Evolutionary conservation across 2,888 invertebrate genomes (phyloP), one percentile per base, ranked within the genome.

Genomic region (Erebia ligea): DNA sequence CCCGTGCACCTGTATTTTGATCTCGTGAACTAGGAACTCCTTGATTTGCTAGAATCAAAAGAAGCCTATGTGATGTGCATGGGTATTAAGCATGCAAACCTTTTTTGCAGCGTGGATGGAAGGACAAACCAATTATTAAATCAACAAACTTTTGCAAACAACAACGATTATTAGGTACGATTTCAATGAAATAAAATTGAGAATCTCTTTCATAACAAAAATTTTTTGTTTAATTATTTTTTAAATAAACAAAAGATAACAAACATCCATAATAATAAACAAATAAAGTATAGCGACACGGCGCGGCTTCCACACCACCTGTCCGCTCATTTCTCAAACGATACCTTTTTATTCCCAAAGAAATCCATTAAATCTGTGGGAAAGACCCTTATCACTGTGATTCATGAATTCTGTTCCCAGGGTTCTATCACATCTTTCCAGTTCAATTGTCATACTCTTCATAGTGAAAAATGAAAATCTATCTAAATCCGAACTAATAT

Each of bases 321-420:
- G 42, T 6, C 13, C 9, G 21, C 15, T 62, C 21, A 11, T 62
- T 48, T 62, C 34, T 59, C 17, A 42, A 21, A 62, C 19, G 62
- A 21, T 45, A 21, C 45, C 48, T 62, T 48, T 62, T 62, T 62
- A 62, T 48, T 21, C 62, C 62, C 62, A 48, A 62, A 21, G 62
- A 48, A 62, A 62, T 21, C 62, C 62, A 62, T 62, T 62, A 48
- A 21, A 62, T 21, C 21, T 21, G 2, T 21, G 13, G 42, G 19
- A 21, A 15, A 61, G 10, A 62, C 48, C 62, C 62, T 48, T 48
- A 15, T 62, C 45, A 62, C 21, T 17, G 21, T 48, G 62, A 62
- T 62, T 48, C 13, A 62, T 62, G 62, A 62, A 45, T 21, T 48
- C 2, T 21, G 8, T 19, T 48, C 21, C 17, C 45, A 59, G 10